Conservation (phyloP, 2,113 vertebrate genomes). For the Zosterops pallidus region DNA sequence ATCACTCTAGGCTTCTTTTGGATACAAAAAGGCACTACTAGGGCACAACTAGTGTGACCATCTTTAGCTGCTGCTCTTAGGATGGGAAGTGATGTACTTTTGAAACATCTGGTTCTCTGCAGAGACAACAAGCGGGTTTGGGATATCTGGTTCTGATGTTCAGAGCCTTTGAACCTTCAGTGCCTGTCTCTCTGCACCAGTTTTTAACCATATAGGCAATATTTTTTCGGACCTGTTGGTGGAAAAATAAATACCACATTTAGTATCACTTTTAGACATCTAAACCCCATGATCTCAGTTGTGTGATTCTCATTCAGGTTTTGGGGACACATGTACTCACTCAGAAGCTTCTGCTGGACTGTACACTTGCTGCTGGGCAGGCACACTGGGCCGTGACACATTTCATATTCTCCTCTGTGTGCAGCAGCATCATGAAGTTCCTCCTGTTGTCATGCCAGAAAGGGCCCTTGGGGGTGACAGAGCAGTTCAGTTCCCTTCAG, state of each 20-base stretch:
- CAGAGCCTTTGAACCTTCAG: background rate
- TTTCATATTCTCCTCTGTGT: background rate
- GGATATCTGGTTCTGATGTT: background rate
- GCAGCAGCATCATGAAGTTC: background rate
- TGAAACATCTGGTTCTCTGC: background rate
- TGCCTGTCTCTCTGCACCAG: background rate
- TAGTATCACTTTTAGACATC: background rate
- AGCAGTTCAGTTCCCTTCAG: background rate
- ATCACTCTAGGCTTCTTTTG: background rate
- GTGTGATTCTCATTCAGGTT: background rate
- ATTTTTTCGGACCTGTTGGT: background rate
- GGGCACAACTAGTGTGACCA: background rate
- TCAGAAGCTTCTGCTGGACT: background rate
- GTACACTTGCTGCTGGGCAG: background rate
- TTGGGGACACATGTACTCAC: background rate
- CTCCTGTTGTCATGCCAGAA: background rate
- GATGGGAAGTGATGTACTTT: background rate
- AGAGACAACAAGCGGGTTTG: background rate
- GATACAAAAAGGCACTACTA: background rate
- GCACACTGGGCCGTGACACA: fast-evolving
- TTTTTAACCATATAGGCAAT: background rate
- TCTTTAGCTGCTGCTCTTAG: background rate
- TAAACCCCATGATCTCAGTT: background rate
- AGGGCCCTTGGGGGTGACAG: background rate
- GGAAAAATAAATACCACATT: background rate